These are phyloP conservation scores for Caenorhabditis imperialis DNA, from an alignment of 2,888 invertebrate species.

Conservation along the genomic window DNA sequence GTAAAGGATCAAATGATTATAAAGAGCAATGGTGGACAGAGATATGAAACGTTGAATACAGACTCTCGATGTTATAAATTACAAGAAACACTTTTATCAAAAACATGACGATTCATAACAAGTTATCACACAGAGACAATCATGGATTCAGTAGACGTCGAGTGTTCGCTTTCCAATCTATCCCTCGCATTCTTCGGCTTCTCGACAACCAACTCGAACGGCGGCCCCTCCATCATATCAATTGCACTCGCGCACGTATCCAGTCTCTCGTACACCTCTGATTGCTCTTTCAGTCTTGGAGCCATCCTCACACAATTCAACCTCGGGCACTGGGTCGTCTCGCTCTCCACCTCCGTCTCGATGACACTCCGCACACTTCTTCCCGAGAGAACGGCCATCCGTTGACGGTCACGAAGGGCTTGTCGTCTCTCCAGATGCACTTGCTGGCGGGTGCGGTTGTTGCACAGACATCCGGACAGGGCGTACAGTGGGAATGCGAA, in stretches of 20 bases:
- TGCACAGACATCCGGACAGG: slow-evolving; percentile 24
- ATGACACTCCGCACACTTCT: slow-evolving; percentile 55
- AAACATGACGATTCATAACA: too few species aligned
- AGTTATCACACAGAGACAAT: too few species aligned
- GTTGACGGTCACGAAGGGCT: slow-evolving; percentile 53
- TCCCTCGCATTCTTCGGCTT: too few species aligned
- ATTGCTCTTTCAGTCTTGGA: slow-evolving; percentile 39
- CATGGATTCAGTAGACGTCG: too few species aligned
- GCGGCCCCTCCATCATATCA: slow-evolving; percentile 30
- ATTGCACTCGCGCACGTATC: slow-evolving; percentile 16
- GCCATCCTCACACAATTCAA: slow-evolving; percentile 51
- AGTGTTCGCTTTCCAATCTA: too few species aligned
- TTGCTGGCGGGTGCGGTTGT: slow-evolving; percentile 48
- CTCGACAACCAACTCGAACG: slow-evolving; percentile 11
- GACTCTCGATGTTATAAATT: too few species aligned
- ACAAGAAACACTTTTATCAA: too few species aligned
- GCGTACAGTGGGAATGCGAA: slow-evolving; percentile 6
- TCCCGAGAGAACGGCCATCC: slow-evolving; percentile 42
- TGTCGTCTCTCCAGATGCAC: slow-evolving; percentile 50
- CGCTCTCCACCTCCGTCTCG: slow-evolving; percentile 44
- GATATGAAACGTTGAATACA: too few species aligned
- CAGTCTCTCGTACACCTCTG: slow-evolving; percentile 47
- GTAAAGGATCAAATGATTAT: too few species aligned
- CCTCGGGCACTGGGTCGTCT: slow-evolving; percentile 28
- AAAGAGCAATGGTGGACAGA: too few species aligned